Evolutionary conservation across 2,888 invertebrate genomes (phyloP).

Genomic region (Drosophila bunnanda): DNA sequence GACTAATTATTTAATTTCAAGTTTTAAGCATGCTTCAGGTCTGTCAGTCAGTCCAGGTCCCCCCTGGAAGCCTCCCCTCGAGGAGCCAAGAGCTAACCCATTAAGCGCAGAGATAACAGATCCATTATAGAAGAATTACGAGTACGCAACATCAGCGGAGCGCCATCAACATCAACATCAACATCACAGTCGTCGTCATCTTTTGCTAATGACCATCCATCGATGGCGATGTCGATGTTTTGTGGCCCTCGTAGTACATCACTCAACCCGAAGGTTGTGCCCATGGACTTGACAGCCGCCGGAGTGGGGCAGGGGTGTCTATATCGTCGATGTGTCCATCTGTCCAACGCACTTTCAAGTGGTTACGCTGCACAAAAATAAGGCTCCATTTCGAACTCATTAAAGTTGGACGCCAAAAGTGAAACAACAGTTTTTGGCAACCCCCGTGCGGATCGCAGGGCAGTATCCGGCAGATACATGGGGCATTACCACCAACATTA

Average conservation of each 20-base stretch:
- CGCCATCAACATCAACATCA: constrained; percentile 35
- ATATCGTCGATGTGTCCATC: constrained; percentile 45
- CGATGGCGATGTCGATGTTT: constrained; percentile 45
- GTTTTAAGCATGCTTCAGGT: constrained; percentile 74
- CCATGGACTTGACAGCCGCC: constrained; percentile 34
- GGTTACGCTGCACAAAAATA: constrained; percentile 56
- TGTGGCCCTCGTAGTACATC: constrained; percentile 65
- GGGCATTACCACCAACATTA: constrained; percentile 31
- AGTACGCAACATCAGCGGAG: constrained; percentile 65
- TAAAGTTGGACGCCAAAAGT: constrained; percentile 29
- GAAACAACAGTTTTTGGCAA: constrained; percentile 68
- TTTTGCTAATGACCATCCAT: constrained; percentile 79
- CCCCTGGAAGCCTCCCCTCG: constrained; percentile 7
- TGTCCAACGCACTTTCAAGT: constrained; percentile 61
- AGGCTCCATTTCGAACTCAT: constrained; percentile 44
- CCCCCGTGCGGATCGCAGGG: constrained; percentile 54
- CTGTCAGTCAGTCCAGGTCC: constrained; percentile 60
- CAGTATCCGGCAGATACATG: constrained; percentile 57
- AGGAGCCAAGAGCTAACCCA: constrained; percentile 60
- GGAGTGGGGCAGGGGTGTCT: constrained; percentile 7
- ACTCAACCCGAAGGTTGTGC: constrained; percentile 62
- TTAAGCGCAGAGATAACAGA: constrained; percentile 78
- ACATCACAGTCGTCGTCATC: constrained; percentile 65
- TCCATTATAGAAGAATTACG: constrained; percentile 80
- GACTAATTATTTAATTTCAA: constrained; percentile 79